Evolutionary conservation across 2,113 vertebrate species (phyloP), one percentile per base, ranked within the genome.

Genomic region (Bos taurus): DNA sequence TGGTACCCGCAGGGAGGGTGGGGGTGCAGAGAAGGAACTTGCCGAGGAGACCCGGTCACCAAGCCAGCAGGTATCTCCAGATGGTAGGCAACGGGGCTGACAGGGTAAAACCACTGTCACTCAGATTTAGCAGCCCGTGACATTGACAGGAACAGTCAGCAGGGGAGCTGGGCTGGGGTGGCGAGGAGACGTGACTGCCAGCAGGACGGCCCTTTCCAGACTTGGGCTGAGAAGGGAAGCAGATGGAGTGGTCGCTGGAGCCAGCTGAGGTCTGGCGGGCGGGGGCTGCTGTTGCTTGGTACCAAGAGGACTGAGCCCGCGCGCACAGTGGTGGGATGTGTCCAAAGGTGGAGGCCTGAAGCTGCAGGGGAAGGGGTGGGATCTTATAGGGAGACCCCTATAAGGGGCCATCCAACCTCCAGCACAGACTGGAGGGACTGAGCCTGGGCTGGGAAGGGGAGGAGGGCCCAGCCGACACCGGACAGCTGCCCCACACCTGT

Each of bases 181-280:
- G 46, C 1, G 28, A 83, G 77, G 50, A 81, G 78, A 40, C 3
- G 0, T 26, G 82, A 26, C 17, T 56, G 60, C 60, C n/a, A 6
- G 14, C 7, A 14, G 14, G 56, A 48, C 17, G 2, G 52, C 16
- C 4, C 59, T 19, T n/a, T 85, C 56, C 40, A 80, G 28, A 28
- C 56, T 56, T 4, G 16, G 50, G 26, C 74, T 33, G 12, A 83
- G 46, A 26, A 57, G 13, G 43, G 33, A 64, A 57, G 83, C 54
- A 52, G 56, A n/a, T n/a, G 7, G 17, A 43, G 26, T 14, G 6
- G 28, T 36, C 21, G 25, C 40, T 67, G 78, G 64, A 80, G 60
- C 0, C 0, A 4, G 46, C 4, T 81, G 23, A 6, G 50, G 26
- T 36, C 36, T 17, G 2, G 19, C 25, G 74, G 33, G 19, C 3